Base-by-base conservation (phyloP, 2,113 vertebrate species). In the Strigops habroptila region DNA sequence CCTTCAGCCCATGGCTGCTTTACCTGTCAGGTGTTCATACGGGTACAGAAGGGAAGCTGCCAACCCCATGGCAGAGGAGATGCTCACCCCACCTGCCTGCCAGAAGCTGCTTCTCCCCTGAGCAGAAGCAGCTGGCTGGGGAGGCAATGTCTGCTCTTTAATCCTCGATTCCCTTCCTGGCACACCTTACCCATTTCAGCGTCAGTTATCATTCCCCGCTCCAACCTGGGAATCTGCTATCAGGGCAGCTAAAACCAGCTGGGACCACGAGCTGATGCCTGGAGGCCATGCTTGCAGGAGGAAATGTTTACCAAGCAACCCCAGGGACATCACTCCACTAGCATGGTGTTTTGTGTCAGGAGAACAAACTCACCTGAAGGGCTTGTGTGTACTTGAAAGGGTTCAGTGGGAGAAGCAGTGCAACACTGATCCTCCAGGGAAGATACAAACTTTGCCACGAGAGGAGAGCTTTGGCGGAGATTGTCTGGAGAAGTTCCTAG, bases 361-460 rank as follows among this genome's bases (percentile, higher is more conserved):
- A 78, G 86, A 92, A 92, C 64, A 92, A 96, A 60, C 55, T 82
- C 69, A 78, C 73, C 80, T 67, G 51, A 71, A n/a, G 86, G 77
- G 43, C 27, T 86, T 27, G 1, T 12, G 73, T 68, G 64, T 23
- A 24, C 60, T 90, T 79, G 79, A 85, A 87, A 79, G 92, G 28
- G 24, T 30, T 93, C 1, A 3, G 39, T 77, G 79, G 53, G 67
- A 90, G 85, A 76, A 69, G 76, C n/a, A 59, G 60, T 15, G 65
- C 46, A 86, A 16, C 43, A 59, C 35, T 2, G 15, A 46, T 81
- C 73, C 83, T 71, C 60, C 83, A 75, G 95, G 92, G 77, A 86
- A 81, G 60, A 30, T 39, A n/a, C 25, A 93, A 86, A 17, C 7
- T 88, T 80, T 77, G 51, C 53, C 49, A 14, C 55, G 49, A 51